These are phyloP conservation scores for Atrichornis clamosus DNA, from an alignment of 2,113 vertebrate species.

Conservation along the genomic window DNA sequence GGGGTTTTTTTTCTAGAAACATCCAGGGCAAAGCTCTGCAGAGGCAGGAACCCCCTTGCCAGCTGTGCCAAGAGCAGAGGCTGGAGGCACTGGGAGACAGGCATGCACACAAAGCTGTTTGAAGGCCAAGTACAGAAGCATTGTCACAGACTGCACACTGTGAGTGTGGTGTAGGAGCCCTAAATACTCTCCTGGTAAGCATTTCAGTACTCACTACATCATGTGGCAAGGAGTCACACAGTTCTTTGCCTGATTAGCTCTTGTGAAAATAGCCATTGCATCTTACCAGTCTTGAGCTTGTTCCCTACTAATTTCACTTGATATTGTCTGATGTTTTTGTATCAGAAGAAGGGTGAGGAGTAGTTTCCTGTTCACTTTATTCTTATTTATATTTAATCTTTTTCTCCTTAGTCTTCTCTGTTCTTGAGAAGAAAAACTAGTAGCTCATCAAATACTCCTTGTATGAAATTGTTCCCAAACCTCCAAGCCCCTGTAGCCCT, in stretches of 20 bases:
- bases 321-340: not conserved
- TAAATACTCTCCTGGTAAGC: not conserved
- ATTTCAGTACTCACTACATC: not conserved
- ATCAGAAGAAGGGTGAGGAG: not conserved
- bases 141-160: not conserved
- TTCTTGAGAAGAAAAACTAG: not conserved
- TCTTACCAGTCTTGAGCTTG: not conserved
- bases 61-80: not conserved
- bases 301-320: not conserved
- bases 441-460: not conserved
- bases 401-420: not conserved
- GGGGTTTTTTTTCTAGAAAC: not conserved
- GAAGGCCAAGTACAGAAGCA: not conserved
- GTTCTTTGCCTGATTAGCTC: not conserved
- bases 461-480: not conserved
- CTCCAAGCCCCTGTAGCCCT: not conserved
- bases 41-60: not conserved
- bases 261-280: not conserved
- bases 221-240: not conserved
- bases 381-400: not conserved
- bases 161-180: not conserved
- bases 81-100: not conserved
- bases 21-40: not conserved
- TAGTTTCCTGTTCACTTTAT: not conserved
- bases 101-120: accelerated